These are phyloP conservation scores for Drosophila prostipennis DNA, from an alignment of 2,888 invertebrate species.

Conservation along the genomic window DNA sequence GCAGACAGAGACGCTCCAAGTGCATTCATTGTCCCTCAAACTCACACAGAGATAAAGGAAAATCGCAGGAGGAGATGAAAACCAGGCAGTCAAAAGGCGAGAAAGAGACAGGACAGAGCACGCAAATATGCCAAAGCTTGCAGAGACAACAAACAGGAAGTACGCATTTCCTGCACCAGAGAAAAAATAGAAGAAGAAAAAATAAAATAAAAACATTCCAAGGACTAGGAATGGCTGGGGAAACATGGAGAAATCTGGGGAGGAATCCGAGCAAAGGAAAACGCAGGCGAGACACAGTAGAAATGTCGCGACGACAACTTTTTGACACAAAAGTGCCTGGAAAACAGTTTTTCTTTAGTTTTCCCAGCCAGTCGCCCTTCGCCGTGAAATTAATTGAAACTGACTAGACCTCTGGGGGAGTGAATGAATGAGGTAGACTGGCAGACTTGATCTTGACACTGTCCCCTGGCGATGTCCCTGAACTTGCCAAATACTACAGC, in stretches of 20 bases:
- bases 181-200: slow-evolving; percentile 15
- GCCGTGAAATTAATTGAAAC: slow-evolving; percentile 76
- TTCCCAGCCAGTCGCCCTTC: slow-evolving; percentile 49
- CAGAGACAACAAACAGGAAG: slow-evolving; percentile 70
- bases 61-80: slow-evolving; percentile 4
- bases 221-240: slow-evolving; percentile 7
- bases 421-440: slow-evolving; percentile 10
- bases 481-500: slow-evolving; percentile 52
- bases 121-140: slow-evolving; percentile 67
- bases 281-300: slow-evolving; percentile 27
- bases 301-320: slow-evolving; percentile 73
- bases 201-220: slow-evolving; percentile 34
- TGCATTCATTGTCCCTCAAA: slow-evolving; percentile 65
- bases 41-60: slow-evolving; percentile 26
- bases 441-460: slow-evolving; percentile 70
- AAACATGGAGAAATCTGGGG: slow-evolving; percentile 1
- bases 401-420: slow-evolving; percentile 60
- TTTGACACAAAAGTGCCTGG: slow-evolving; percentile 73
- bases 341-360: slow-evolving; percentile 68
- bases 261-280: slow-evolving; percentile 8
- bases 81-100: slow-evolving; percentile 1
- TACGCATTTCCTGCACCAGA: slow-evolving; percentile 75
- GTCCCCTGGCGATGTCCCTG: slow-evolving; percentile 56
- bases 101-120: slow-evolving; percentile 32
- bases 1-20: slow-evolving; percentile 37